Conservation (phyloP, 2,113 vertebrate species). For the Hymenochirus boettgeri region DNA sequence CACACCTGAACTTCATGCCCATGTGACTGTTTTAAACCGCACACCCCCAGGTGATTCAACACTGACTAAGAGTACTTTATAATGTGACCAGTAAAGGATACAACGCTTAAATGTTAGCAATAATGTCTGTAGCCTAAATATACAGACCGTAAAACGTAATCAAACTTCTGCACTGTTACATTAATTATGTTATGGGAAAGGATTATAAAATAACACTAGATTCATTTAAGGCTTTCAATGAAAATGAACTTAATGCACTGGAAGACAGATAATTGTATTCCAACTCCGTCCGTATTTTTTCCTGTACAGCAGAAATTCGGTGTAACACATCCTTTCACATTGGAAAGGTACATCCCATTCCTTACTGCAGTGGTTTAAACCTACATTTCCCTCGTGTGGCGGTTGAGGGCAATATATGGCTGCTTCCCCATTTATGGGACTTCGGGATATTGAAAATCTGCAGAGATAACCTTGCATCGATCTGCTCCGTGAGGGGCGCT, state of each 20-base stretch:
- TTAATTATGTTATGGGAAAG: constrained; percentile 3
- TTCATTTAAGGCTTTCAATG: neutral
- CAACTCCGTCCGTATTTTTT: too few relatives aligned
- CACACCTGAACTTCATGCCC: constrained; percentile 71
- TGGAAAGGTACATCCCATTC: neutral
- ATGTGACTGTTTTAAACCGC: neutral
- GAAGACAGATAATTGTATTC: too few relatives aligned
- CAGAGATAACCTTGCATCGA: neutral
- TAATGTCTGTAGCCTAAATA: constrained; percentile 81
- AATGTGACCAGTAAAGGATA: constrained; percentile 49
- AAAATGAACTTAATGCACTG: neutral
- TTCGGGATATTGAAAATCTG: neutral
- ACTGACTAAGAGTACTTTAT: constrained; percentile 63
- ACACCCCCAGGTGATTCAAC: constrained; percentile 56
- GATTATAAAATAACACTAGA: constrained; percentile 9
- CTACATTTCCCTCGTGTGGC: too few relatives aligned
- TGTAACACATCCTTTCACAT: neutral
- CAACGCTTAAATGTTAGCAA: constrained; percentile 67
- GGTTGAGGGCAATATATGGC: too few relatives aligned
- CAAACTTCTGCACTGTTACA: constrained; percentile 70
- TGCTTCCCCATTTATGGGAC: neutral
- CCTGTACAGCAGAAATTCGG: neutral
- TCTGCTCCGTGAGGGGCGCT: constrained; percentile 30
- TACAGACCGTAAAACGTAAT: constrained; percentile 75
- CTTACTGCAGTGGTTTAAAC: too few relatives aligned